Percentiles rank a stretch among this genome's conserved stretches.
phyloP scores from a whole-genome alignment of 2,113 vertebrate genomes.

The Eolophus roseicapilla region DNA sequence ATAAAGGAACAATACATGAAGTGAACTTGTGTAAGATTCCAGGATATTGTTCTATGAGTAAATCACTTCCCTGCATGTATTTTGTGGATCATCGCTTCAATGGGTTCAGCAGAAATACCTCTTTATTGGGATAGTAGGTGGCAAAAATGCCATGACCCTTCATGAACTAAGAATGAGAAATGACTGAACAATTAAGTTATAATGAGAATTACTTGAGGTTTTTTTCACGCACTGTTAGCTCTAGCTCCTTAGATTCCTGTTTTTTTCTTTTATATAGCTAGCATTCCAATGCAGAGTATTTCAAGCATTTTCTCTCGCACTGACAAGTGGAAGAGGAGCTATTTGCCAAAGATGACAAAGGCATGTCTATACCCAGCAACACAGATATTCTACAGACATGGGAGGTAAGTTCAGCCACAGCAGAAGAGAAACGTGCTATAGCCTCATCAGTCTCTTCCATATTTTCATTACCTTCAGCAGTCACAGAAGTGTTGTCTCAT shows the following conservation, averaged over 20 bases:
- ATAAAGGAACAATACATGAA: background rate
- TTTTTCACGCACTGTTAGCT: background rate
- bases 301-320: background rate
- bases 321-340: slow-evolving; percentile 74
- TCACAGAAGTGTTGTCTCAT: background rate
- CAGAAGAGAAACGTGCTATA: background rate
- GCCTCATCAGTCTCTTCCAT: background rate
- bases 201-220: background rate
- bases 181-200: background rate
- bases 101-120: background rate
- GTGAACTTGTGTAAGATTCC: background rate
- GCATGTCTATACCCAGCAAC: slow-evolving; percentile 68
- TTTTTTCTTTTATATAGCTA: background rate
- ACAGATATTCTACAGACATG: slow-evolving; percentile 80
- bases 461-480: background rate
- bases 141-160: background rate
- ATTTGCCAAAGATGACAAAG: slow-evolving; percentile 79
- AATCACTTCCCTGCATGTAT: background rate
- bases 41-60: background rate
- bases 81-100: background rate
- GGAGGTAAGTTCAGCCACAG: slow-evolving; percentile 75
- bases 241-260: background rate
- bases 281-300: background rate
- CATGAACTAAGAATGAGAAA: background rate
- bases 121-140: background rate